Percentiles rank a stretch among this genome's conserved stretches.
Conservation (phyloP, 2,888 invertebrate species). For the Heliconius sara region DNA sequence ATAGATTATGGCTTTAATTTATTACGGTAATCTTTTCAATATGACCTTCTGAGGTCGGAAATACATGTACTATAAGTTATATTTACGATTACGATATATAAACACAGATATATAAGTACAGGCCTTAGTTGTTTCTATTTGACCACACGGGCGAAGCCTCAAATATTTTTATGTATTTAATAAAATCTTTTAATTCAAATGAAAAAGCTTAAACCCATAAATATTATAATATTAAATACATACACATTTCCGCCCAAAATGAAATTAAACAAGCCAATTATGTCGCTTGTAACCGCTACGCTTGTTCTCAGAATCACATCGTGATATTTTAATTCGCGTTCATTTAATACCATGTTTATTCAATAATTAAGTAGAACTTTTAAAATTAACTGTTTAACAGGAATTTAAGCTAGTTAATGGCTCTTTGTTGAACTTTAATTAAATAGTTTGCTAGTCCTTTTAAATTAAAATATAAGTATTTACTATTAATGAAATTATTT, state of each 20-base stretch:
- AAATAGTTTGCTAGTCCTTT: neutral
- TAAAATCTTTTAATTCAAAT: neutral
- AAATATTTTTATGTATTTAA: neutral
- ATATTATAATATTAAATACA: neutral
- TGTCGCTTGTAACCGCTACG: constrained; percentile 25
- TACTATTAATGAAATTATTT: neutral
- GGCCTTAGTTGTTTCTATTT: too few relatives aligned
- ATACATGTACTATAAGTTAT: too few relatives aligned
- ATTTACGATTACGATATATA: too few relatives aligned
- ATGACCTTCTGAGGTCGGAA: too few relatives aligned
- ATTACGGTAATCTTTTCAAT: too few relatives aligned
- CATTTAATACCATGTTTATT: constrained; percentile 28
- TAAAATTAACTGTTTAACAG: constrained; percentile 3
- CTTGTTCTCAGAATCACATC: constrained; percentile 24
- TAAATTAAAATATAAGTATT: neutral
- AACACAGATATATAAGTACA: too few relatives aligned
- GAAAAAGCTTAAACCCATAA: neutral
- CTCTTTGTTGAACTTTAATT: neutral
- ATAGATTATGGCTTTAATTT: too few relatives aligned
- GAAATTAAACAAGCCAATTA: constrained; percentile 36
- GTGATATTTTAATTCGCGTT: constrained; percentile 31
- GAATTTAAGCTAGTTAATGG: neutral
- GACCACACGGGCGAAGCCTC: too few relatives aligned
- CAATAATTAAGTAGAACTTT: constrained; percentile 16
- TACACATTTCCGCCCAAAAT: constrained; percentile 7